These are phyloP conservation scores for Cyprinus carpio DNA, from an alignment of 2,113 vertebrate genomes.

Conservation along the genomic window DNA sequence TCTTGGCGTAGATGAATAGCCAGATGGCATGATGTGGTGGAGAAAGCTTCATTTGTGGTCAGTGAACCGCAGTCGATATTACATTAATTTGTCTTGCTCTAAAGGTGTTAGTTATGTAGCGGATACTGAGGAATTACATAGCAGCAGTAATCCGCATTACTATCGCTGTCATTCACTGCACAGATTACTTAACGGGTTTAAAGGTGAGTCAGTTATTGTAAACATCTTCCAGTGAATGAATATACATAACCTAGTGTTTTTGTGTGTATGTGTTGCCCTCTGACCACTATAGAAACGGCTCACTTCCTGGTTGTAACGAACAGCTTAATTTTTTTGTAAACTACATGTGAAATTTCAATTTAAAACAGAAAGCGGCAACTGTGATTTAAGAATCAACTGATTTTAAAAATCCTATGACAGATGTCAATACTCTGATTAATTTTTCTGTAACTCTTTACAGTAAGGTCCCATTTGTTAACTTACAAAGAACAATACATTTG, in stretches of 20 bases:
- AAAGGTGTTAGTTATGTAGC: not conserved
- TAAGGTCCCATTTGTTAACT: no score
- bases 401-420: not conserved
- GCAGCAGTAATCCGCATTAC: slow-evolving; percentile 14
- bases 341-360: no score
- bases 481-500: no score
- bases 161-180: slow-evolving; percentile 5
- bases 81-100: not conserved
- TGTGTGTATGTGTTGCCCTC: no score
- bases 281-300: no score
- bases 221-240: slow-evolving; percentile 7
- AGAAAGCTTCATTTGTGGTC: slow-evolving; percentile 4
- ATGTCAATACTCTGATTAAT: not conserved
- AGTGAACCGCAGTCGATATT: not conserved
- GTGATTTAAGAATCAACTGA: not conserved
- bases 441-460: no score
- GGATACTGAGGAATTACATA: slow-evolving; percentile 5
- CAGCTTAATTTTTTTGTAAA: not conserved
- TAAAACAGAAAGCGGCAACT: not conserved
- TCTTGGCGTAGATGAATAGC: not conserved
- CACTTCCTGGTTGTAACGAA: not conserved
- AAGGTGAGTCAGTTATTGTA: not conserved
- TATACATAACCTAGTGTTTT: not conserved
- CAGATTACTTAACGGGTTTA: slow-evolving; percentile 4
- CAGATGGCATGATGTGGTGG: slow-evolving; percentile 24